These are phyloP conservation scores for Melanotaenia trifasciata DNA, from an alignment of 2,797 vertebrate species.

Conservation along the genomic window DNA sequence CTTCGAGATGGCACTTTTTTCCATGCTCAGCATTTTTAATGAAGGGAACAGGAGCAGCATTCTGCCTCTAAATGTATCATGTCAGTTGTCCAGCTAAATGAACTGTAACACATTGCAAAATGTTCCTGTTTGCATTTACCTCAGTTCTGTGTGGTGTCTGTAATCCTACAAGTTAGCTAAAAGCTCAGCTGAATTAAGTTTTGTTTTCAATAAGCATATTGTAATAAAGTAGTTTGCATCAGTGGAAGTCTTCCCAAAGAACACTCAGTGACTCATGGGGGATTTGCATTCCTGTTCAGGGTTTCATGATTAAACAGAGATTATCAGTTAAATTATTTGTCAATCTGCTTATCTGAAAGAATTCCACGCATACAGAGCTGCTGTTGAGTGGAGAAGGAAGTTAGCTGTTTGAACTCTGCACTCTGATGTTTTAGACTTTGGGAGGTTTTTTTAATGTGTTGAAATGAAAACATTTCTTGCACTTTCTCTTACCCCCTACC, in stretches of 20 bases:
- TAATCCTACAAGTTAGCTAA: slow-evolving; percentile 55
- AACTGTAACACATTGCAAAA: slow-evolving; percentile 55
- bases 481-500: not conserved
- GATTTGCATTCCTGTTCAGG: slow-evolving; percentile 1
- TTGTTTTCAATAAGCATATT: slow-evolving; percentile 34
- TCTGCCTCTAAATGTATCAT: slow-evolving; percentile 46
- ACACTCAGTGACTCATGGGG: slow-evolving; percentile 20
- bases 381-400: slow-evolving; percentile 40
- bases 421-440: not conserved
- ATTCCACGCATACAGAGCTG: slow-evolving; percentile 26
- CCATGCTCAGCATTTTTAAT: slow-evolving; percentile 36
- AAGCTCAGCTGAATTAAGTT: slow-evolving; percentile 32
- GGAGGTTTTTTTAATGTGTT: slow-evolving; percentile 2
- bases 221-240: slow-evolving; percentile 26
- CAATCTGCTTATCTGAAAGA: slow-evolving; percentile 52
- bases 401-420: slow-evolving; percentile 33
- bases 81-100: slow-evolving; percentile 55
- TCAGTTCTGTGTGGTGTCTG: slow-evolving; percentile 29
- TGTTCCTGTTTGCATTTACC: slow-evolving; percentile 49
- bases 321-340: slow-evolving; percentile 32
- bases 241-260: slow-evolving; percentile 10
- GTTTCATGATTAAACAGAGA: slow-evolving; percentile 27
- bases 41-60: slow-evolving; percentile 6
- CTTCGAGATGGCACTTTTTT: slow-evolving; percentile 24
- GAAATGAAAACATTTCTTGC: slow-evolving; percentile 3